Percentiles rank a stretch among this genome's conserved stretches.
phyloP scores from a whole-genome alignment of 2,888 invertebrate species.

The Pardosa pseudoannulata region DNA sequence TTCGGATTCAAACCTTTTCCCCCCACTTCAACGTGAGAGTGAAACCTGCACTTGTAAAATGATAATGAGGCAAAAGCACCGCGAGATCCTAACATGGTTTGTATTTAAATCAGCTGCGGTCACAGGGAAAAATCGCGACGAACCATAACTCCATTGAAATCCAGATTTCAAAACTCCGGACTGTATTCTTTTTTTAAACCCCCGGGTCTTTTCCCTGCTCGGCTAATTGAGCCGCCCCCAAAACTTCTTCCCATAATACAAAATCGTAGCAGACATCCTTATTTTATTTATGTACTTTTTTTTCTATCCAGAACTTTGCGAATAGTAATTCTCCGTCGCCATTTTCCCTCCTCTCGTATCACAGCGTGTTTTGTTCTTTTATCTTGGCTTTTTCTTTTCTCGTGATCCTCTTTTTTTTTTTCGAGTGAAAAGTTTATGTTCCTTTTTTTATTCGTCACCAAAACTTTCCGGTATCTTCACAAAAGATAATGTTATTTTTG shows the following conservation, averaged over 20 bases:
- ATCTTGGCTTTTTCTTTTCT: slow-evolving; percentile 19
- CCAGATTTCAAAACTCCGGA: not conserved
- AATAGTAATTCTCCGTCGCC: slow-evolving; percentile 5
- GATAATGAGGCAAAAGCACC: slow-evolving; percentile 2
- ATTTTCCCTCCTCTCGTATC: slow-evolving; percentile 22
- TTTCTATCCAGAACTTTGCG: slow-evolving; percentile 1
- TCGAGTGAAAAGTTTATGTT: slow-evolving; percentile 12
- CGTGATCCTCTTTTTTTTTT: slow-evolving; percentile 27
- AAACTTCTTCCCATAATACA: slow-evolving; percentile 23
- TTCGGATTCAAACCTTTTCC: not conserved
- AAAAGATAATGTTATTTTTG: slow-evolving; percentile 62
- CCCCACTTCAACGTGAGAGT: not conserved
- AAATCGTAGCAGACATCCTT: slow-evolving; percentile 18
- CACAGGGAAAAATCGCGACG: slow-evolving; percentile 20
- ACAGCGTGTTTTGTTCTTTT: slow-evolving; percentile 51
- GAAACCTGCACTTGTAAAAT: not conserved
- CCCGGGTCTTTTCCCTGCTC: slow-evolving; percentile 34
- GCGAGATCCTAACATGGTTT: slow-evolving; percentile 60
- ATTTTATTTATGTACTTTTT: too few species aligned
- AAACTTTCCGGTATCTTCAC: slow-evolving; percentile 58
- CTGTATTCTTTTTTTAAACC: slow-evolving; percentile 3
- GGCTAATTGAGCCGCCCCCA: slow-evolving; percentile 47
- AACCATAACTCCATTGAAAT: not conserved
- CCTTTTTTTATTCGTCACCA: slow-evolving; percentile 31
- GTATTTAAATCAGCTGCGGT: slow-evolving; percentile 66